Evolutionary conservation across 1,140 invertebrate species (phyloP).

Genomic region (Psix sp.): DNA sequence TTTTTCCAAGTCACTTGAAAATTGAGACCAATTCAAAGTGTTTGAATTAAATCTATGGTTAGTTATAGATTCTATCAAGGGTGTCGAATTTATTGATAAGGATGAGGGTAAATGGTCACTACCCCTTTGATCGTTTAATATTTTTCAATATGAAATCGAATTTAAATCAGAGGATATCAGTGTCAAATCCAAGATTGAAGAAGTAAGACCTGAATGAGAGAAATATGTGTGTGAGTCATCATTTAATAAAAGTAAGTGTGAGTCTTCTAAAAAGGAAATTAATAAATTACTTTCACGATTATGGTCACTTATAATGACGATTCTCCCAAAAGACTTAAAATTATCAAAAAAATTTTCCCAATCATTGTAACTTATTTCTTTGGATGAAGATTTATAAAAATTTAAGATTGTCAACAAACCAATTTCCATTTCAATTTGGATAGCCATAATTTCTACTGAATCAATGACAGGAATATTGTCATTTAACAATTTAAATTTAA

Average conservation of each 20-base stretch:
- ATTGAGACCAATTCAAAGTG: not conserved
- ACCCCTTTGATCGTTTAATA: not conserved
- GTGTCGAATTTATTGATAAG: not conserved
- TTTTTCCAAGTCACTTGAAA: not conserved
- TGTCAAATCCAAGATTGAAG: not conserved
- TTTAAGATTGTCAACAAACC: not conserved
- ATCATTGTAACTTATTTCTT: not conserved
- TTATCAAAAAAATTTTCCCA: not conserved
- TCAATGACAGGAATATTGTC: not conserved
- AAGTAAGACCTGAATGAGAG: not conserved
- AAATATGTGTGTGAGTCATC: slow-evolving; percentile 5
- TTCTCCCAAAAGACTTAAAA: slow-evolving; percentile 1
- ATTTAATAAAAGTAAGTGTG: slow-evolving; percentile 7
- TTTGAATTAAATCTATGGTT: not conserved
- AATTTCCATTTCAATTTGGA: not conserved
- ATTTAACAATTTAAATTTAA: slow-evolving; percentile 2
- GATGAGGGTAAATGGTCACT: not conserved
- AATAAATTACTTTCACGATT: slow-evolving; percentile 8
- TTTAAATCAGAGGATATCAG: not conserved
- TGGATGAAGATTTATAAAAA: not conserved
- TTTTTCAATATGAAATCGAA: not conserved
- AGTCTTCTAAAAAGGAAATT: not conserved
- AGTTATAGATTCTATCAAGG: not conserved
- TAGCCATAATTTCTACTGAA: not conserved
- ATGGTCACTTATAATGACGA: slow-evolving; percentile 16